Conservation (phyloP, 2,888 invertebrate species). For the Xestia xanthographa region DNA sequence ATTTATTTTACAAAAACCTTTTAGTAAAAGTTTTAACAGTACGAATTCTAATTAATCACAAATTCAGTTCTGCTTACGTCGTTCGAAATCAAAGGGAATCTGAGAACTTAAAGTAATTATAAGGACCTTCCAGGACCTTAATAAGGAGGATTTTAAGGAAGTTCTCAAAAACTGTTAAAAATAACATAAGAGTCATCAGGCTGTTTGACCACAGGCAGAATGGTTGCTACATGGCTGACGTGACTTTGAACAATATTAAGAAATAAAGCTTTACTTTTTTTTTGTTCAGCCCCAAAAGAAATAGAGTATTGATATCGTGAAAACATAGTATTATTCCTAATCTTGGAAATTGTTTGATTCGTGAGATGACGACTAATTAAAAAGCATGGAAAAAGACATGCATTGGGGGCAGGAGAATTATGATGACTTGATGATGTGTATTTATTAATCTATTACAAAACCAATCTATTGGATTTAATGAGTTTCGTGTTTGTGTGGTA, state of each 20-base stretch:
- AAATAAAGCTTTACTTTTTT: slow-evolving; percentile 16
- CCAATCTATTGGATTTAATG: slow-evolving; percentile 17
- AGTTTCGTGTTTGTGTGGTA: slow-evolving; percentile 42
- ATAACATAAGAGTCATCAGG: not conserved
- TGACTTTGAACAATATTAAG: slow-evolving; percentile 4
- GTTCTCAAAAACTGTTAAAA: not conserved
- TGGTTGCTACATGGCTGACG: not conserved
- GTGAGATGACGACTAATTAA: not conserved
- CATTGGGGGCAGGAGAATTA: not conserved
- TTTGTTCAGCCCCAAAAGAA: not conserved
- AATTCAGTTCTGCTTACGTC: not conserved
- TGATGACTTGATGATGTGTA: not conserved
- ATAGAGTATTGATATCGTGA: not conserved
- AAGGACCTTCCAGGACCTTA: too few relatives aligned
- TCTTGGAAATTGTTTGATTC: not conserved
- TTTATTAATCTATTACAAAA: slow-evolving; percentile 13
- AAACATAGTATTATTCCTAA: not conserved
- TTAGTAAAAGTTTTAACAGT: not conserved
- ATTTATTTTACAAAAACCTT: not conserved
- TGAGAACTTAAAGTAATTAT: not conserved
- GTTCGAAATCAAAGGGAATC: not conserved
- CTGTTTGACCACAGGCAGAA: slow-evolving; percentile 1
- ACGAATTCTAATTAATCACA: not conserved
- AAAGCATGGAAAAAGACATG: not conserved
- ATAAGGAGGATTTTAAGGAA: not conserved